phyloP scores from a whole-genome alignment of 2,888 invertebrate species.

The Drepanosiphum platanoidis region DNA sequence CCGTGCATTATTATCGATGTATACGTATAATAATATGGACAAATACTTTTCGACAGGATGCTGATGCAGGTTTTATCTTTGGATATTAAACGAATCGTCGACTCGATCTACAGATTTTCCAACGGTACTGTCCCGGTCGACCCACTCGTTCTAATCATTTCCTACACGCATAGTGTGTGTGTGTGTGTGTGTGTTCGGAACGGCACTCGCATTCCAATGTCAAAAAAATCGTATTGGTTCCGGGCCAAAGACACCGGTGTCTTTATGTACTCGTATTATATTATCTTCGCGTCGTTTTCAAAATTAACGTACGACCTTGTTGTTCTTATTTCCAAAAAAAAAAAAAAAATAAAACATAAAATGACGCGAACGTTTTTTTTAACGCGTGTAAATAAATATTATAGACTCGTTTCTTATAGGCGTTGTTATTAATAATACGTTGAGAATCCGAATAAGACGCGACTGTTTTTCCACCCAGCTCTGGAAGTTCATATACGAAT shows the following conservation, averaged over 20 bases:
- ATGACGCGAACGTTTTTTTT: no score
- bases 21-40: background rate
- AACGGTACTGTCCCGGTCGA: constrained; percentile 47
- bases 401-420: no score
- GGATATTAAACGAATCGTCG: constrained; percentile 2
- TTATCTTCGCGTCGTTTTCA: background rate
- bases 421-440: no score
- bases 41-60: background rate
- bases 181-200: background rate
- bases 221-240: constrained; percentile 7
- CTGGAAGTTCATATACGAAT: background rate
- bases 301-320: background rate
- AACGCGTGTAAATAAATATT: no score
- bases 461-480: background rate
- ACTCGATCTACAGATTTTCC: constrained; percentile 43
- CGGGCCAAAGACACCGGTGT: constrained; percentile 12
- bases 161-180: background rate
- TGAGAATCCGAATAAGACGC: no score
- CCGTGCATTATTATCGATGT: background rate
- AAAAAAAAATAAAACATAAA: no score
- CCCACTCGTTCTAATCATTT: constrained; percentile 36
- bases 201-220: constrained; percentile 27
- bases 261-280: background rate
- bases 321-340: no score
- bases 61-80: constrained; percentile 24